Evolutionary conservation across 2,113 vertebrate species (phyloP), one percentile per base, ranked within the genome.

Genomic region (Bubo scandiacus): DNA sequence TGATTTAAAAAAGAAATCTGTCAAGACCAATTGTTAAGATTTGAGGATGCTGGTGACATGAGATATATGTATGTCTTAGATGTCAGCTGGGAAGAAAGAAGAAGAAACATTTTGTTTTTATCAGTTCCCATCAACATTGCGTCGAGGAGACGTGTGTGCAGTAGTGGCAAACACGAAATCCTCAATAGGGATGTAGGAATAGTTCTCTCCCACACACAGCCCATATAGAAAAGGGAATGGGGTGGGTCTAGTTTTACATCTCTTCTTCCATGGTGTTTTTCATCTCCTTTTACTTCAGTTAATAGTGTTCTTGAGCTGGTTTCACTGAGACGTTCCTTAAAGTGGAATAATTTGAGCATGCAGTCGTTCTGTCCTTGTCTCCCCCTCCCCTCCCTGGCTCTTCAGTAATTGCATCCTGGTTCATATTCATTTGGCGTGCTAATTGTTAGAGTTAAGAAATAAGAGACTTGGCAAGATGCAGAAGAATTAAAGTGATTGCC

Each of bases 371-470:
- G 26, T 38, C 51, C 49, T 79, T 27, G 22, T 81, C 45, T 87
- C 22, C 42, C 27, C 17, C 77, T 89, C 36, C 52, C 21, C 27
- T 90, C 57, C 29, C 26, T 2, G 4, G 59, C 75, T 88, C 45
- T 86, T 81, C 75, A n/a, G 71, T 95, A 90, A 81, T 90, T 91
- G 73, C 59, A 71, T 92, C 89, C 86, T 78, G 80, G 80, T 92
- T 96, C 72, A 13, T 52, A 66, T 75, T 84, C 68, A 49, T 65
- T 88, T 42, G 20, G 58, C 6, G 2, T 12, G 45, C 73, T 95
- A 86, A 94, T 96, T 95, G 73, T 86, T 94, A 51, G 72, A 93
- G 72, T 81, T 90, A 57, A 85, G 94, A 85, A 96, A 75, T 51
- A 77, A 90, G 91, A 93, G 77, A 73, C 81, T 87, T 95, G 92